These are phyloP conservation scores for Malaclemys terrapin DNA, from an alignment of 2,113 vertebrate species.

Conservation along the genomic window DNA sequence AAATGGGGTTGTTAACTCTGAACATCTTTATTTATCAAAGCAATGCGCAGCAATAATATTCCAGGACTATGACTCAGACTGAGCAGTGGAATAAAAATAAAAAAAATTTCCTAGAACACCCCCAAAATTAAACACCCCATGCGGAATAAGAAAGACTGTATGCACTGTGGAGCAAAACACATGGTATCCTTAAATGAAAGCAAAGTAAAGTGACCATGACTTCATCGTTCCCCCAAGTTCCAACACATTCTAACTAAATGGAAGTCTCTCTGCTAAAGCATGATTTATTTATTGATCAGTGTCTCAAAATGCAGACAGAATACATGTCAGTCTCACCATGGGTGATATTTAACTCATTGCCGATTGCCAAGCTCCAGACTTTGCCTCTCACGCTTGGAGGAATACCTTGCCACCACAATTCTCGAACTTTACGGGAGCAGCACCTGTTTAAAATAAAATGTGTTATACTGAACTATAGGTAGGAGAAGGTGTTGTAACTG, in stretches of 20 bases:
- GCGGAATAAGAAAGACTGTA: neutral
- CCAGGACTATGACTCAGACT: neutral
- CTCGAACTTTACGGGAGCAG: constrained; percentile 88
- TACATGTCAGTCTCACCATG: constrained; percentile 81
- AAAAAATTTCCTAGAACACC: neutral
- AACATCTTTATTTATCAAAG: constrained; percentile 10
- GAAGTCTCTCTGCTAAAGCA: neutral
- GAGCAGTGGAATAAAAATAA: neutral
- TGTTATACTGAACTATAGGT: neutral
- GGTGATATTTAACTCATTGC: constrained; percentile 94
- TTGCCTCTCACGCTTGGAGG: constrained; percentile 92
- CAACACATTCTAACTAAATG: neutral
- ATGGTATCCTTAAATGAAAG: neutral
- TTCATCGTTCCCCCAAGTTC: neutral
- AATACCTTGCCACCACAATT: constrained; percentile 95
- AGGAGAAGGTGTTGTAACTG: neutral
- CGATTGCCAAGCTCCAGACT: constrained; percentile 94
- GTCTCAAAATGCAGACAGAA: neutral
- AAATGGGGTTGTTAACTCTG: neutral
- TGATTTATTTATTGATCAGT: neutral
- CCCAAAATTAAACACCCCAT: neutral
- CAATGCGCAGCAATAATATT: neutral
- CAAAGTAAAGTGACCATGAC: neutral
- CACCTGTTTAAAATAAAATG: constrained; percentile 77
- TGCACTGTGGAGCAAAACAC: constrained; percentile 7